Conservation (phyloP, 2,113 vertebrate species). For the Hydropotes inermis region DNA sequence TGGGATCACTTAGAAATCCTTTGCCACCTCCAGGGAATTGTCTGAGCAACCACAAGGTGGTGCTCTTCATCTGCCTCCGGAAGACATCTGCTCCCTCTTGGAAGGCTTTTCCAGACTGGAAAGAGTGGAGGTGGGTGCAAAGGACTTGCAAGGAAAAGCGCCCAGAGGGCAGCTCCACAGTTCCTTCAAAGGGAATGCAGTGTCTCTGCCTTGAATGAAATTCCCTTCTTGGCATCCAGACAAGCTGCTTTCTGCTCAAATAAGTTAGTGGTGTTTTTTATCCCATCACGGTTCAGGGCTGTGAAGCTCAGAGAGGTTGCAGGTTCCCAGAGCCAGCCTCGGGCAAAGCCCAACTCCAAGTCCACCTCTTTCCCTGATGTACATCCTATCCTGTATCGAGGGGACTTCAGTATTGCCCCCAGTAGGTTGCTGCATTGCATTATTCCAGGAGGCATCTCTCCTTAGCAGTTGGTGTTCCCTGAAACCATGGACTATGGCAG, state of each 20-base stretch:
- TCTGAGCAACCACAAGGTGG: slow-evolving; percentile 68
- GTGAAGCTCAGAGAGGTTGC: not conserved
- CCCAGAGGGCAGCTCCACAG: not conserved
- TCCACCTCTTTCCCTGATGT: not conserved
- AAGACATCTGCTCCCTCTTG: not conserved
- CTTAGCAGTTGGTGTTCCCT: not conserved
- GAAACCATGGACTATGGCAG: not conserved
- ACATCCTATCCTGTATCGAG: not conserved
- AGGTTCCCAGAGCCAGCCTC: not conserved
- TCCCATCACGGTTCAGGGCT: not conserved
- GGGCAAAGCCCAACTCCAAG: not conserved
- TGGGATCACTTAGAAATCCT: not conserved
- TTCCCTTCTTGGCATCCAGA: not conserved
- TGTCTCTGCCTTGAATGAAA: not conserved
- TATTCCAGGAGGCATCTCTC: not conserved
- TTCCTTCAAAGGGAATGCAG: not conserved
- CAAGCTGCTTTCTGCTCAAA: not conserved
- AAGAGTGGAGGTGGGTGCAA: not conserved
- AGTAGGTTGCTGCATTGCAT: not conserved
- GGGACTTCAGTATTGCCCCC: not conserved
- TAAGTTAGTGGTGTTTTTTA: not conserved
- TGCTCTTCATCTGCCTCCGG: not conserved
- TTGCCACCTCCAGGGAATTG: not conserved
- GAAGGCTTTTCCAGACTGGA: not conserved
- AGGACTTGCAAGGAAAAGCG: not conserved